Conservation (phyloP, 2,113 vertebrate species). For the Cyprinodon brontotheroides region DNA sequence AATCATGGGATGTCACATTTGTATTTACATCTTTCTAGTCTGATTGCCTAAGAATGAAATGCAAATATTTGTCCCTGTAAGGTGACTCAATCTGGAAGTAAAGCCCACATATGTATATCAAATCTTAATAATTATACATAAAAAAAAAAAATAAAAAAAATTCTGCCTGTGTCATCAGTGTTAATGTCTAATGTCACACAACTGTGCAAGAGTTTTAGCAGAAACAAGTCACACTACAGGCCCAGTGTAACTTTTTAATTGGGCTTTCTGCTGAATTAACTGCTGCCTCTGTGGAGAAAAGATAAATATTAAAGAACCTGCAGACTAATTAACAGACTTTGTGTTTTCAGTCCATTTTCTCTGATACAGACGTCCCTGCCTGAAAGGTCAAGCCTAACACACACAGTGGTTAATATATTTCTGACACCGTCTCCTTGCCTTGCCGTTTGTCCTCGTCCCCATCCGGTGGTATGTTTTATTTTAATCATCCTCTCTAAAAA, state of each 20-base stretch:
- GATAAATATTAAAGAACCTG: slow-evolving; percentile 33
- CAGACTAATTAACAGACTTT: slow-evolving; percentile 14
- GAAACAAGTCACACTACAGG: slow-evolving; percentile 22
- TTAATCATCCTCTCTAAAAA: slow-evolving; percentile 45
- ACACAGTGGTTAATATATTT: slow-evolving; percentile 19
- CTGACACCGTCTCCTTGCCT: slow-evolving; percentile 3
- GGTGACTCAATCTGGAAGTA: background rate
- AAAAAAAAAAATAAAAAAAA: background rate
- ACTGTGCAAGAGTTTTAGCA: background rate
- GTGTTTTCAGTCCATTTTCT: slow-evolving; percentile 24
- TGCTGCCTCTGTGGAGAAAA: slow-evolving; percentile 2
- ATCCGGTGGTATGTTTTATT: slow-evolving; percentile 38
- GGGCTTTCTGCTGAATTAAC: slow-evolving; percentile 14
- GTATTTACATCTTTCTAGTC: background rate
- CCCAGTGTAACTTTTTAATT: slow-evolving; percentile 29
- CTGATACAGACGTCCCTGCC: slow-evolving; percentile 24
- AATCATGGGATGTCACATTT: background rate
- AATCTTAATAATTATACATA: background rate
- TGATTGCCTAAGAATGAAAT: background rate
- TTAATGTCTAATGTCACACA: background rate
- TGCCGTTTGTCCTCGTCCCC: slow-evolving; percentile 10
- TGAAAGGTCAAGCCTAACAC: slow-evolving; percentile 28
- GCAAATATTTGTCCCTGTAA: background rate
- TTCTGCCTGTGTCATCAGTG: background rate
- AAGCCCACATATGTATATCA: background rate